A percentile compares a stretch with the other conserved stretches of the same genome.
These are phyloP conservation scores for Patagioenas fasciata DNA, from an alignment of 2,113 vertebrate species.

Conservation along the genomic window DNA sequence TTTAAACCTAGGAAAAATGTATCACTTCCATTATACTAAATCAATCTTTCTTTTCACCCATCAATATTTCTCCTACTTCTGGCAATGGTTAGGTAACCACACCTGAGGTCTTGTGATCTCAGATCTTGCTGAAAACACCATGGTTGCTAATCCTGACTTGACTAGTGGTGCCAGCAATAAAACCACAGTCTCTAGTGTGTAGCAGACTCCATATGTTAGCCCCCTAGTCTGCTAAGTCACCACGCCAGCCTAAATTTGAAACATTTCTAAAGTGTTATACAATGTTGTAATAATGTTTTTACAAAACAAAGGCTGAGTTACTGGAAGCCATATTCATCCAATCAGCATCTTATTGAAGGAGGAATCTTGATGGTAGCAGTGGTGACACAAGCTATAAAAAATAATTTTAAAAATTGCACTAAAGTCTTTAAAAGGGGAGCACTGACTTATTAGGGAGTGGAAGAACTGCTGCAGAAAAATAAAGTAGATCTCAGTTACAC, in stretches of 20 bases:
- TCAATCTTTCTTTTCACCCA: background rate
- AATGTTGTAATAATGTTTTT: constrained; percentile 81
- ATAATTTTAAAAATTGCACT: constrained; percentile 11
- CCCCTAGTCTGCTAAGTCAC: constrained; percentile 76
- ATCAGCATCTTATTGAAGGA: constrained; percentile 71
- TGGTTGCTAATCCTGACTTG: constrained; percentile 55
- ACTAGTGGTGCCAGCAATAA: constrained; percentile 65
- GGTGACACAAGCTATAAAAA: constrained; percentile 40
- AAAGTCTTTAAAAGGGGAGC: background rate
- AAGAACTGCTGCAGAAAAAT: background rate
- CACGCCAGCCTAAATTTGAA: constrained; percentile 77
- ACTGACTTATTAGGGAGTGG: constrained; percentile 10
- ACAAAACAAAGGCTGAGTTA: constrained; percentile 81
- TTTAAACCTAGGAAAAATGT: constrained; percentile 11
- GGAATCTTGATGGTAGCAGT: constrained; percentile 36
- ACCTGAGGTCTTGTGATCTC: constrained; percentile 27
- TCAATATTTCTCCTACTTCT: background rate
- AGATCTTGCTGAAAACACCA: constrained; percentile 3
- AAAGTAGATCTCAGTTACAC: background rate
- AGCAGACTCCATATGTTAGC: constrained; percentile 80
- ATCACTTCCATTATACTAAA: background rate
- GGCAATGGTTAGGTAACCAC: background rate
- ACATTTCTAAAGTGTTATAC: constrained; percentile 81
- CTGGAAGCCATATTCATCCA: constrained; percentile 78
- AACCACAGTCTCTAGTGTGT: constrained; percentile 72